Base-by-base conservation (phyloP, 2,888 invertebrate genomes). In the Barypeithes pellucidus region DNA sequence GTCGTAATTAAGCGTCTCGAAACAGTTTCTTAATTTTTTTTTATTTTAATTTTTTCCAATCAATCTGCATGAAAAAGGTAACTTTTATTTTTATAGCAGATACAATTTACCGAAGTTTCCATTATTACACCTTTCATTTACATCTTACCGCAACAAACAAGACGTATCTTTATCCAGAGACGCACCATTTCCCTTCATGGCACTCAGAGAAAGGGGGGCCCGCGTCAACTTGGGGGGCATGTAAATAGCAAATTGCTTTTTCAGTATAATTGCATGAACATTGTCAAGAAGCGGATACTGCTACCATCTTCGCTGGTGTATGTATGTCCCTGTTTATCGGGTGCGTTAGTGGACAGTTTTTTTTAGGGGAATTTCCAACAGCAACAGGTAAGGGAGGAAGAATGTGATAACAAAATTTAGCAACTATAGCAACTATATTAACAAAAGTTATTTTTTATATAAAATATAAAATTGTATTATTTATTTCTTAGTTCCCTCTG, bases 201-300 rank as follows among this genome's bases (percentile, higher is more conserved):
- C 41, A 60, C 29, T 36, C 11, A 29, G 61, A 52, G 52, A 69
- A 69, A 62, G 62, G 62, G 69, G 68, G 68, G 52, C 41, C 18
- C 24, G 20, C 14, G n/a, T n/a, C 67, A 16, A 14, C 45, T 39
- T 60, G 60, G 72, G 67, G 61, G 50, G 60, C 50, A 36, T 67
- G 72, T 72, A 72, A 72, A 72, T 72, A 72, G 39, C 54, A 22
- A 60, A 14, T 39, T 22, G 22, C 14, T 1, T 36, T 52, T 72
- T 72, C 47, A 72, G 72, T 72, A 61, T 63, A 39, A 22, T 72
- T 61, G 72, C 61, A 60, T 61, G 47, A 20, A 59, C 47, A 62
- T 69, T 36, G 62, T 11, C 11, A 54, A 61, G 36, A 65, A 66
- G 60, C 72, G 66, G 39, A 18, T 63, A 24, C 61, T 61, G 29